Evolutionary conservation across 2,888 invertebrate species (phyloP), one percentile per base, ranked within the genome.

Genomic region (Drosophila parthenogenetica): DNA sequence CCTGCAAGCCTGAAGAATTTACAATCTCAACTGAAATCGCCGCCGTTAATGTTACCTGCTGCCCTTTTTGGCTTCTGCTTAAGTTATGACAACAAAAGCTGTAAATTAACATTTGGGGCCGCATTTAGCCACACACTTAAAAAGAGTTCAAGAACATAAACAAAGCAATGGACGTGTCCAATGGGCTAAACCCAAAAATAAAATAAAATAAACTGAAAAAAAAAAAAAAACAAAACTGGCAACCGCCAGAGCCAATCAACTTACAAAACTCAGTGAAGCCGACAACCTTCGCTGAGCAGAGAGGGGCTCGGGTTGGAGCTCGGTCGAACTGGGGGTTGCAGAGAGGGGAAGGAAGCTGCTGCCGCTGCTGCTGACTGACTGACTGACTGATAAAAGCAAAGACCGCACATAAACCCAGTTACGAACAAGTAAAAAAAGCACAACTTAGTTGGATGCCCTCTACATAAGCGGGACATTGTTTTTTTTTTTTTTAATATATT

Each of bases 81-180:
- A 68, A 87, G 61, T 81, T 81, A 87, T 75, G 84, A 75, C 70
- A 70, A 58, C 62, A 67, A 81, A 71, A 63, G 75, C 63, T 77
- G 77, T 87, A 87, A 87, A 82, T 82, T 87, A 85, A 81, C 68
- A 79, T 87, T 79, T 85, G 70, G 42, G 79, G 82, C 70, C 76
- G 70, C 73, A 61, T 81, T 72, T 62, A 76, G 59, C 64, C 66
- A 69, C 69, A 75, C 76, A 65, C 74, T 76, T 64, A 66, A 77
- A 77, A 86, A 74, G 87, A 86, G 83, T 86, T 88, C 88, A 86
- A 82, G 88, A 83, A 88, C 86, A 83, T 82, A 87, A 82, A 85
- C 73, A 85, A 78, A 70, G 70, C 69, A 50, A 61, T 78, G 74
- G 74, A 76, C 76, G 76, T 69, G 75, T 55, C 69, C 78, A 77